Evolutionary conservation across 1,140 invertebrate genomes (phyloP).

Genomic region (Stenopsyche tienmushanensis): DNA sequence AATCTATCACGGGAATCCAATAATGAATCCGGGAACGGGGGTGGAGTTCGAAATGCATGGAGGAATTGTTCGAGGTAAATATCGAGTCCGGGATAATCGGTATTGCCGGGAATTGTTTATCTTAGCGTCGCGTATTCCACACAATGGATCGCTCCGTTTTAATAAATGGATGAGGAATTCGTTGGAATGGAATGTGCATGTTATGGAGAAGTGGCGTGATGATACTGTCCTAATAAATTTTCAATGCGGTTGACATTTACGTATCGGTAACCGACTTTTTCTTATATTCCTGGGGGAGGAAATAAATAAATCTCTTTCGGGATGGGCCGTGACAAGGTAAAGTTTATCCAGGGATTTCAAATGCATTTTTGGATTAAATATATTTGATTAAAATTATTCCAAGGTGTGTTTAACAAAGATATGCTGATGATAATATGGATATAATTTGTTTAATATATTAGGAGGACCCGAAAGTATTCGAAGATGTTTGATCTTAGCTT

Average conservation of each 20-base stretch:
- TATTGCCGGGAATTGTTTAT: conserved; percentile 9
- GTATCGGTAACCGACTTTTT: neutral
- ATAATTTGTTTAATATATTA: neutral
- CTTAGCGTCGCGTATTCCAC: conserved; percentile 16
- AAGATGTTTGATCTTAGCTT: neutral
- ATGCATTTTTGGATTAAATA: neutral
- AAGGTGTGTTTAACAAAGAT: neutral
- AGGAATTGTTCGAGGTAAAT: neutral
- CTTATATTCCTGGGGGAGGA: neutral
- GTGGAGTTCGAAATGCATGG: neutral
- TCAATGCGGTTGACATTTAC: conserved; percentile 4
- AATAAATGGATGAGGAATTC: neutral
- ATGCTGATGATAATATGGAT: neutral
- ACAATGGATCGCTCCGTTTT: conserved; percentile 6
- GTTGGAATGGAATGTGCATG: neutral
- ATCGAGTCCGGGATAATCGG: neutral
- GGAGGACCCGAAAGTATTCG: neutral
- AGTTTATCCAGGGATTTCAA: neutral
- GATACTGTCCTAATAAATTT: neutral
- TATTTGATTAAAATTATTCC: too few species aligned
- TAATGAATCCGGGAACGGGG: neutral
- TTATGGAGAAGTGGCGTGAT: too few species aligned
- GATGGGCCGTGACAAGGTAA: neutral
- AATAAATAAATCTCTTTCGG: neutral
- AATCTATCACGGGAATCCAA: neutral